phyloP scores from a whole-genome alignment of 2,797 vertebrate species.

The Tangara arthus region DNA sequence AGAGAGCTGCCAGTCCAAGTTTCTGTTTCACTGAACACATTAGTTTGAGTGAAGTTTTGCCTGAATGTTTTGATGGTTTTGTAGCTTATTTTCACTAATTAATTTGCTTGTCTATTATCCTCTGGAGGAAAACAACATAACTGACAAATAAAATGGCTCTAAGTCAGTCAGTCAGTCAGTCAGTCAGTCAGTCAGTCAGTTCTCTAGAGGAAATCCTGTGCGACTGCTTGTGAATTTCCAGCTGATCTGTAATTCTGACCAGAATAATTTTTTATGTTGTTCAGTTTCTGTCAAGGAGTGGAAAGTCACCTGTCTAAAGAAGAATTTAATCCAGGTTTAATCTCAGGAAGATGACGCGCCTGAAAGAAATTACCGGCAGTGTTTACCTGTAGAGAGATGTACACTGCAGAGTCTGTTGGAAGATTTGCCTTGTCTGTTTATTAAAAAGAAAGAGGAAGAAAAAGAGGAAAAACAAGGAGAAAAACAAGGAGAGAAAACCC shows the following conservation, averaged over 20 bases:
- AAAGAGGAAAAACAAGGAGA: background rate
- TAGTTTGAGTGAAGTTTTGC: conserved; percentile 55
- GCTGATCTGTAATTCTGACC: conserved; percentile 20
- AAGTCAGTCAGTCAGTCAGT: background rate
- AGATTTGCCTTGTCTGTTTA: background rate
- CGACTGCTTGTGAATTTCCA: conserved; percentile 14
- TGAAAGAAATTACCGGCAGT: background rate
- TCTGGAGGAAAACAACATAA: conserved; percentile 41
- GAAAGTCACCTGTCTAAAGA: conserved; percentile 24
- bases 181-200: background rate
- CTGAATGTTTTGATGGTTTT: conserved; percentile 59
- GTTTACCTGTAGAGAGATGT: background rate
- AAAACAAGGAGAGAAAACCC: background rate
- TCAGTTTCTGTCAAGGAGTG: conserved; percentile 15
- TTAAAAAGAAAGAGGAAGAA: background rate
- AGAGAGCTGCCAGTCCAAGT: conserved; percentile 29
- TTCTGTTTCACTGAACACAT: conserved; percentile 51
- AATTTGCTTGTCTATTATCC: conserved; percentile 54
- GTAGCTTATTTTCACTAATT: conserved; percentile 56
- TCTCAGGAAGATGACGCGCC: background rate
- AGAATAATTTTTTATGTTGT: background rate
- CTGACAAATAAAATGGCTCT: conserved; percentile 46
- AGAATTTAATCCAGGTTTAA: background rate
- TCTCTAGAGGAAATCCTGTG: conserved; percentile 7
- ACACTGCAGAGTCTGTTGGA: background rate